Evolutionary conservation across 2,113 vertebrate genomes (phyloP).

Genomic region (Triplophysa dalaica): DNA sequence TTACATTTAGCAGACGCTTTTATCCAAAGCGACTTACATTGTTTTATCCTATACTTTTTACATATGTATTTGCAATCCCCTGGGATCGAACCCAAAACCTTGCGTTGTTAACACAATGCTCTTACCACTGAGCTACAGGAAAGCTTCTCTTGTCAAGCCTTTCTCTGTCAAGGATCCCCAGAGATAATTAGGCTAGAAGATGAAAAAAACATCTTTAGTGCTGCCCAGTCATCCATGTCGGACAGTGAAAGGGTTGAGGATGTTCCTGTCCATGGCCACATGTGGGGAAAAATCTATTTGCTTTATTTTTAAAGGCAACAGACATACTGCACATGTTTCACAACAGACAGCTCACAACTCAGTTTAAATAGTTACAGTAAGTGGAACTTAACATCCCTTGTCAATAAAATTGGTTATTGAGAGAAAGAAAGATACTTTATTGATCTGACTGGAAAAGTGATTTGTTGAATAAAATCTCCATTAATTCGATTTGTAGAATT

Average conservation of each 20-base stretch:
- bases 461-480: too few species aligned
- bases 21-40: too few species aligned
- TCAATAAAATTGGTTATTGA: neutral
- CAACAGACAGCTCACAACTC: neutral
- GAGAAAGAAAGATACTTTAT: neutral
- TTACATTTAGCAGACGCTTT: too few species aligned
- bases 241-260: neutral
- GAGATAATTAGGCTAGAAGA: constrained; percentile 28
- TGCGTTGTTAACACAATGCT: too few species aligned
- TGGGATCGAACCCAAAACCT: too few species aligned
- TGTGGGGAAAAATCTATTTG: constrained; percentile 36
- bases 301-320: constrained; percentile 22
- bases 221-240: constrained; percentile 9
- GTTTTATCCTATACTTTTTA: too few species aligned
- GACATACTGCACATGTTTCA: neutral
- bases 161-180: constrained; percentile 29
- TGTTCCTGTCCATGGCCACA: constrained; percentile 13
- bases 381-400: neutral
- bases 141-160: neutral
- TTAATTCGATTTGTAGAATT: neutral
- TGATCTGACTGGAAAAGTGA: neutral
- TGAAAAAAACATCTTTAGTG: constrained; percentile 7
- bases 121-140: too few species aligned
- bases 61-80: too few species aligned
- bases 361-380: neutral